Base-by-base conservation (phyloP, 2,888 invertebrate species). In the Drosophila pullipes region DNA sequence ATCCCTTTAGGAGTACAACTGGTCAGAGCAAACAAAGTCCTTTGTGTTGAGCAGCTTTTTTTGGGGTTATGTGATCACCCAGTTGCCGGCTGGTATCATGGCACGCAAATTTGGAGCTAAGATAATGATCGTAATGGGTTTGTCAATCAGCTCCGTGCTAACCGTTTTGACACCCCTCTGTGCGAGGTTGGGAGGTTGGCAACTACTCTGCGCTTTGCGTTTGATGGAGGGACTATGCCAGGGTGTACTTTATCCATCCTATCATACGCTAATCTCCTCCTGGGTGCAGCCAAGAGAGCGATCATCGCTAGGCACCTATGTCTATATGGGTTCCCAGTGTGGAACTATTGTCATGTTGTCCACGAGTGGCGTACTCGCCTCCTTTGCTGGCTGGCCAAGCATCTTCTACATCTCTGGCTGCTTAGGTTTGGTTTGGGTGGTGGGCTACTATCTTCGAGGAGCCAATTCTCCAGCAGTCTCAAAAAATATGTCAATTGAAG, bases 221-320 rank as follows among this genome's bases (percentile, higher is more conserved):
- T 95, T 96, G 3, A 83, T 95, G 0, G 95, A 97, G 93, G 98
- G 98, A 0, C 94, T 97, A 1, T 94, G 95, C 10, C 96, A 97
- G 91, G 96, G 96, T 0, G 96, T 96, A 85, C 94, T 97, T 30
- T 96, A 95, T 85, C 97, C 97, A 0, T 95, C 95, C 30, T 95
- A 95, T 53, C 97, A 97, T 77, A 96, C 96, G 35, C 94, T 96
- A 47, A 93, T 97, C 44, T 95, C 97, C 3, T 96, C 96, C 89
- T 97, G 97, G 97, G 95, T 95, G 0, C 96, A 96, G 0, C 90
- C 94, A 0, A 93, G 94, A 13, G 96, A 96, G 84, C 93, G 96
- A 50, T 95, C 93, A 94, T 68, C 92, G 95, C 4, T 95, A 84
- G 94, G 95, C 69, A 94, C 94, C 66, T 92, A 95, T 59, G 95